Evolutionary conservation across 2,888 invertebrate species (phyloP), one percentile per base, ranked within the genome.

Genomic region (Lordiphosa fenestrarum): DNA sequence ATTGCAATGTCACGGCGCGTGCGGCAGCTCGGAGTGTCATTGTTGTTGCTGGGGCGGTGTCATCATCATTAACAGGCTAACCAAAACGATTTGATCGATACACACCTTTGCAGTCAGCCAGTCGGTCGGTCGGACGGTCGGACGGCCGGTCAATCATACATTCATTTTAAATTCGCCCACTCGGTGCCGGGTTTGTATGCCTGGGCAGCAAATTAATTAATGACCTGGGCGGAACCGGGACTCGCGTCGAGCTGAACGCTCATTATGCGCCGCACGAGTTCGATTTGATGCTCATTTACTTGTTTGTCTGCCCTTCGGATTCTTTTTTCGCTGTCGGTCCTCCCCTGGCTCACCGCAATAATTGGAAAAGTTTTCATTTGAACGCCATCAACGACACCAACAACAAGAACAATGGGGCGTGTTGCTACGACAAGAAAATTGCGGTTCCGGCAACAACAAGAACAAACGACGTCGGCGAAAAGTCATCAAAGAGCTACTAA

Each of bases 331-430:
- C 58, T 44, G 44, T 59, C 63, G 53, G 44, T 61, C 53, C 64
- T 25, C 64, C 60, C 40, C 49, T 36, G 38, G 69, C 64, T 69
- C 70, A 73, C 87, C 85, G 80, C 85, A 86, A 86, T 86, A 86
- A 86, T 86, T 86, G 87, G 86, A 86, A 86, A 85, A 85, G 87
- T 85, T 85, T 85, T 87, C 85, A 87, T 86, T 85, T 84, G 85
- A 85, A 66, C 80, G 81, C 78, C 77, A 78, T 78, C 85, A 84
- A 80, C 78, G 83, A 84, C 83, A 82, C 57, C 56, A 67, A 53
- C 84, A 82, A 73, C 84, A 81, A 81, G 71, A 77, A 84, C 77
- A 77, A 81, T 77, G 78, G 71, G 71, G 74, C 82, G 69, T 82
- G 66, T 64, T 60, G 51, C 78, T 55, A 61, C 84, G 52, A 67